A percentile compares a stretch with the other conserved stretches of the same genome.
Conservation (phyloP, 30 jellyfish, hydroid and myxozoan species). For the Hydractinia echinata region DNA sequence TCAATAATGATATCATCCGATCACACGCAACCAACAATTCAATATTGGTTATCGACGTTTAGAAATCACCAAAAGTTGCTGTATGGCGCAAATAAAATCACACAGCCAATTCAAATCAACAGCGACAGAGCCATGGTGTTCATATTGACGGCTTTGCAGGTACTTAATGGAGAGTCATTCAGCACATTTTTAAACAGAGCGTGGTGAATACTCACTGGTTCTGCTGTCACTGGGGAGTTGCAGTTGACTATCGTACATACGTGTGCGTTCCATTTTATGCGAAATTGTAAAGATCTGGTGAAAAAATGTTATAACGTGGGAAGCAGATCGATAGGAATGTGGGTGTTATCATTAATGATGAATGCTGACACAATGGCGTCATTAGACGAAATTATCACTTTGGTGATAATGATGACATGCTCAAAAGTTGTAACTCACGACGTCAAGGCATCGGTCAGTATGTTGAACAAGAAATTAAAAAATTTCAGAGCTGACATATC, state of each 20-base stretch:
- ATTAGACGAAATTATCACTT: not conserved
- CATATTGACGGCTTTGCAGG: slow-evolving; percentile 29
- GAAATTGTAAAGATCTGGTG: too few species aligned
- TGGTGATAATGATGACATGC: not conserved
- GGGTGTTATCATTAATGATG: not conserved
- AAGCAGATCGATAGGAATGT: slow-evolving; percentile 13
- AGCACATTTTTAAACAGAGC: slow-evolving; percentile 13
- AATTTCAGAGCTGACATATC: slow-evolving; percentile 8
- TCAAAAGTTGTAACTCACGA: not conserved
- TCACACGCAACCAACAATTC: slow-evolving; percentile 18
- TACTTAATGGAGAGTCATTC: slow-evolving; percentile 2
- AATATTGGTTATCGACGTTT: slow-evolving; percentile 14
- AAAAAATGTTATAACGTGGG: not conserved
- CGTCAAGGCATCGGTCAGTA: not conserved
- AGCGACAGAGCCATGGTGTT: slow-evolving; percentile 34
- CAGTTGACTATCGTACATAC: too few species aligned
- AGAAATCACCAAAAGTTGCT: slow-evolving; percentile 19
- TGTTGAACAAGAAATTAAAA: not conserved
- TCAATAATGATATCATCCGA: slow-evolving; percentile 28
- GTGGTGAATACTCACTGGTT: too few species aligned
- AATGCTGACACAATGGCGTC: not conserved
- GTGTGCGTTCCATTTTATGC: too few species aligned
- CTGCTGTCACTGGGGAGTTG: too few species aligned
- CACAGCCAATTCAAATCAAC: slow-evolving; percentile 28
- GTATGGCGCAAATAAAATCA: slow-evolving; percentile 22